Base-by-base conservation (phyloP, 2,888 invertebrate species). In the Pteria penguin region DNA sequence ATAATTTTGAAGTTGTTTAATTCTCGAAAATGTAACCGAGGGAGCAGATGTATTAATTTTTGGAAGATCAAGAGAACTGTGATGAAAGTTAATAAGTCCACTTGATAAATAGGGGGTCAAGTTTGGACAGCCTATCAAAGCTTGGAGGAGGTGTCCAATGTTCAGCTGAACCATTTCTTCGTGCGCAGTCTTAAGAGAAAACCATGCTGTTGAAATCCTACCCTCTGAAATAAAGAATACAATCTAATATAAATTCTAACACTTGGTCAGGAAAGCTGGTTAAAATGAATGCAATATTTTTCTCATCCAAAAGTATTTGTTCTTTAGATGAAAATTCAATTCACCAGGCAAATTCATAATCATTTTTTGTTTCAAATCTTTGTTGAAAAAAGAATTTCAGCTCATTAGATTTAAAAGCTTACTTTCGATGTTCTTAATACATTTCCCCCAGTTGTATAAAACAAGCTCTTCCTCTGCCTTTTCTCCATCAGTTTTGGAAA, bases 401-500 rank as follows among this genome's bases (percentile, higher is more conserved):
- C n/a, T n/a, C n/a, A n/a, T n/a, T n/a, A n/a, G n/a, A n/a, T n/a
- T n/a, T n/a, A n/a, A n/a, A n/a, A n/a, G n/a, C n/a, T n/a, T n/a
- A n/a, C n/a, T 52, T 52, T 52, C 3, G 22, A 52, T 52, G 54
- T 52, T 52, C 54, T 4, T 3, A 2, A 52, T 18, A 52, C 52
- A 52, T 52, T 2, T 52, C 54, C 54, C 54, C 54, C 54, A 52
- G 54, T 52, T 52, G 54, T 52, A 52, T n/a, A 52, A n/a, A 52
- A 52, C 54, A 52, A 52, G 54, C 54, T 52, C 54, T 52, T 52
- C 54, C 54, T 52, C 54, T 52, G 54, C 54, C 54, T 52, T 52
- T 52, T 52, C 54, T 52, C 22, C 8, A 18, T 52, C 54, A 52
- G 18, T 52, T 52, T 52, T 52, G 54, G 54, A 52, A 52, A 52